A percentile compares a stretch with the other conserved stretches of the same genome.
Conservation (phyloP, 1,140 invertebrate species). For the Magallana ariakensis region DNA sequence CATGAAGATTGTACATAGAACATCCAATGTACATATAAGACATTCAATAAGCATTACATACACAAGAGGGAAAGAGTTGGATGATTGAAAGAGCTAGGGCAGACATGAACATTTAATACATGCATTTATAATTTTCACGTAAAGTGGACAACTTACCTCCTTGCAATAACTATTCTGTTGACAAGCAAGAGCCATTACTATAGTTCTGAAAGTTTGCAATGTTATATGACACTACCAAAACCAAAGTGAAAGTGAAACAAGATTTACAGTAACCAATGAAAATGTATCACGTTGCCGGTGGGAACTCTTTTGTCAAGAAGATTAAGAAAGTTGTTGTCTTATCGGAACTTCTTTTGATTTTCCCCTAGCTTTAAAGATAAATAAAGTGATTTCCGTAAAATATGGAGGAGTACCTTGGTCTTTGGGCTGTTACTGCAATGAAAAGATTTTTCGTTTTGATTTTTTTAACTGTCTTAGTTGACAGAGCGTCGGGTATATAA, state of each 20-base stretch:
- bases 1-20: too few species aligned
- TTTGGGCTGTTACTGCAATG: not conserved
- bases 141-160: not conserved
- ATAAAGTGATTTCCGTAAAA: not conserved
- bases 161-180: not conserved
- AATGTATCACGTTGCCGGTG: slow-evolving; percentile 30
- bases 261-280: slow-evolving; percentile 24
- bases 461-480: not conserved
- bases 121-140: too few species aligned
- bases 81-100: too few species aligned
- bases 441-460: not conserved
- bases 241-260: slow-evolving; percentile 11
- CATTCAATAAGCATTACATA: too few species aligned
- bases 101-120: too few species aligned
- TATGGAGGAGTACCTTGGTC: not conserved
- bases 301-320: slow-evolving; percentile 27
- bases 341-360: slow-evolving; percentile 29
- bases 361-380: slow-evolving; percentile 11
- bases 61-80: too few species aligned
- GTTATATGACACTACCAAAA: too few species aligned
- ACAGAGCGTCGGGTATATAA: not conserved
- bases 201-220: too few species aligned
- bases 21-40: too few species aligned
- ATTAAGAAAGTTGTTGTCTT: not conserved
- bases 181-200: not conserved